phyloP scores from a whole-genome alignment of 2,888 invertebrate species.

The Andricus curvator region DNA sequence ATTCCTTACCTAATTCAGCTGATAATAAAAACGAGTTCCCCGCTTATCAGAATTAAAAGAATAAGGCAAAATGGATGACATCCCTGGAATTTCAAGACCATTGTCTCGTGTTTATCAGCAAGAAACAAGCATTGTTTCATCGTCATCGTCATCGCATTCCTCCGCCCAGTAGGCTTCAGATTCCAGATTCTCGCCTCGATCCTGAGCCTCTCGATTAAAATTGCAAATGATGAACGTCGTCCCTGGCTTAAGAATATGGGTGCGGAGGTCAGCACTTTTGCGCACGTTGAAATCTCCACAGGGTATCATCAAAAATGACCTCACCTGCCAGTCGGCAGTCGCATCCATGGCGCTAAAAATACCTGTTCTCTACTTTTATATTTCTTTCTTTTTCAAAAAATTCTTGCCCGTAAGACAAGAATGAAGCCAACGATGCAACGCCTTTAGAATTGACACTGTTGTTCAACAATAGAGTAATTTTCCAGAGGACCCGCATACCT shows the following conservation, averaged over 20 bases:
- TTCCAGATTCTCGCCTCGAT: neutral
- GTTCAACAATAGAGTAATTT: neutral
- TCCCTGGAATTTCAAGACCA: neutral
- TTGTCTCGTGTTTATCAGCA: neutral
- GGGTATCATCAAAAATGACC: slow-evolving; percentile 10
- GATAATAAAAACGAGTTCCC: neutral
- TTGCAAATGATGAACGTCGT: slow-evolving; percentile 38
- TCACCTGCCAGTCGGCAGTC: neutral
- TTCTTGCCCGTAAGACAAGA: neutral
- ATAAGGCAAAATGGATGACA: neutral
- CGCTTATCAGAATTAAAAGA: neutral
- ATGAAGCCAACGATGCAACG: neutral
- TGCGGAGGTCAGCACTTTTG: slow-evolving; percentile 43
- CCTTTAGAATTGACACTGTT: neutral
- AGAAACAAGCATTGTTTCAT: neutral
- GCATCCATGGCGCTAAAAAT: neutral
- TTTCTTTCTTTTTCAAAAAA: neutral
- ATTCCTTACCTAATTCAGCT: neutral
- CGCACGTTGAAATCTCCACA: slow-evolving; percentile 60
- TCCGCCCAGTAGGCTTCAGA: neutral
- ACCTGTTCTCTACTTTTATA: neutral
- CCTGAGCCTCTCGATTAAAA: neutral
- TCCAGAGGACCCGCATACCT: neutral
- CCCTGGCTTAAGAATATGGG: slow-evolving; percentile 34
- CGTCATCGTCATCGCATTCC: neutral